Percentiles rank a stretch among this genome's conserved stretches.
phyloP scores from a whole-genome alignment of 2,113 vertebrate genomes.

The Machaerirhynchus nigripectus region DNA sequence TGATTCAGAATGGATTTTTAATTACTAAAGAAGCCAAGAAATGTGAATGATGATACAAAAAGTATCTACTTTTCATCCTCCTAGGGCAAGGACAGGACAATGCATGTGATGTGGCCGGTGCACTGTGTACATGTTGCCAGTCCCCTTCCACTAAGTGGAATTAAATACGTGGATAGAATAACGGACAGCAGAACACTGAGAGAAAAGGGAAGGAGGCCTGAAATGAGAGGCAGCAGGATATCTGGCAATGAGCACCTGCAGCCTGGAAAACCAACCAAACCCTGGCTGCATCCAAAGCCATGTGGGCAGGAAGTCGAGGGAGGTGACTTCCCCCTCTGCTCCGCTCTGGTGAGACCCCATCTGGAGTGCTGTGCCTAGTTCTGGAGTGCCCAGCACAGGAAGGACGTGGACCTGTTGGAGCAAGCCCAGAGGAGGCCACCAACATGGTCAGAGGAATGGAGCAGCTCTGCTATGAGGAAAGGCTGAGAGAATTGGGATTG shows the following conservation, averaged over 20 bases:
- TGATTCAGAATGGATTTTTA: not conserved
- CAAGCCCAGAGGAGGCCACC: not conserved
- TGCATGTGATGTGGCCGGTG: too few relatives aligned
- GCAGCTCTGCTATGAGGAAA: not conserved
- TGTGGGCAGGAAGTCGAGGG: accelerated
- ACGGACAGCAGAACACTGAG: not conserved
- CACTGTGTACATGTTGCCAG: not conserved
- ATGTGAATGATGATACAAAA: not conserved
- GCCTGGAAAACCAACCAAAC: not conserved
- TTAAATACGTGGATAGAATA: not conserved
- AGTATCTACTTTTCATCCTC: not conserved
- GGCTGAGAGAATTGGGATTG: not conserved
- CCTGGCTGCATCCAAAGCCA: not conserved
- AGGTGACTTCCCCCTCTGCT: not conserved
- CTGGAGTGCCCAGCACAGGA: not conserved
- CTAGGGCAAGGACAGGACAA: not conserved
- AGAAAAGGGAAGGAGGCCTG: not conserved
- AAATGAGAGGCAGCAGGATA: not conserved
- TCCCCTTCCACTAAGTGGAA: not conserved
- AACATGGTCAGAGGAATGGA: not conserved
- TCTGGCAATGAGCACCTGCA: not conserved
- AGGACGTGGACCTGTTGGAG: not conserved
- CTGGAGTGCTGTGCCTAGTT: not conserved
- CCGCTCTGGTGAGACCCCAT: not conserved
- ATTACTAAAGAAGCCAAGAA: not conserved